Evolutionary conservation across 2,113 vertebrate genomes (phyloP).

Genomic region (Picathartes gymnocephalus): DNA sequence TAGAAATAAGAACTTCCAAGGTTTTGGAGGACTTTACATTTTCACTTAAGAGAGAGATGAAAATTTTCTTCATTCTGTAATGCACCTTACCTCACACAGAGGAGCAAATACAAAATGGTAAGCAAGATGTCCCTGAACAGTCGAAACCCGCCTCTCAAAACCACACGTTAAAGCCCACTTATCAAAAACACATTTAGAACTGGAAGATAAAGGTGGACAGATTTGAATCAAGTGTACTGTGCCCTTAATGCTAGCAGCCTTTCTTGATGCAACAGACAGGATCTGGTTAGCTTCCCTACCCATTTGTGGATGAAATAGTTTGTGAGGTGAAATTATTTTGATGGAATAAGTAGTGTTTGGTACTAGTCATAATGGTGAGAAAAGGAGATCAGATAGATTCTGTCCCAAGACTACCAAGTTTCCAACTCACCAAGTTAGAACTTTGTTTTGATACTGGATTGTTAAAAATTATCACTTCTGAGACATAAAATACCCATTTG

Average conservation of each 20-base stretch:
- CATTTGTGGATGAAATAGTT: neutral
- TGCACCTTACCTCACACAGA: neutral
- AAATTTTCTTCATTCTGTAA: neutral
- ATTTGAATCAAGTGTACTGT: neutral
- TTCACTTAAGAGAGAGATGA: neutral
- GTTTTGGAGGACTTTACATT: neutral
- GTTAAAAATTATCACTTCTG: neutral
- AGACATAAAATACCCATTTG: neutral
- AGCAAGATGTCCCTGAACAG: neutral
- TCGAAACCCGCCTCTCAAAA: neutral
- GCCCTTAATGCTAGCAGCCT: neutral
- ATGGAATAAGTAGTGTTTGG: neutral
- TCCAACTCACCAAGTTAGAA: neutral
- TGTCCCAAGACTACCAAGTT: neutral
- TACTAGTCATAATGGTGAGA: neutral
- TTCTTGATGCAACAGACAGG: neutral
- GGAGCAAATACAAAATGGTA: fast-evolving
- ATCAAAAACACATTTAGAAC: neutral
- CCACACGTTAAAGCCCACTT: fast-evolving
- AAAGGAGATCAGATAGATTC: neutral
- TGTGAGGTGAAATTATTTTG: neutral
- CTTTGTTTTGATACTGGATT: neutral
- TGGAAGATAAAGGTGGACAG: neutral
- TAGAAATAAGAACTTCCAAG: neutral
- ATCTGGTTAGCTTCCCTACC: neutral